These are phyloP conservation scores for Motacilla tschutschensis DNA, from an alignment of 2,113 vertebrate species.

Conservation along the genomic window DNA sequence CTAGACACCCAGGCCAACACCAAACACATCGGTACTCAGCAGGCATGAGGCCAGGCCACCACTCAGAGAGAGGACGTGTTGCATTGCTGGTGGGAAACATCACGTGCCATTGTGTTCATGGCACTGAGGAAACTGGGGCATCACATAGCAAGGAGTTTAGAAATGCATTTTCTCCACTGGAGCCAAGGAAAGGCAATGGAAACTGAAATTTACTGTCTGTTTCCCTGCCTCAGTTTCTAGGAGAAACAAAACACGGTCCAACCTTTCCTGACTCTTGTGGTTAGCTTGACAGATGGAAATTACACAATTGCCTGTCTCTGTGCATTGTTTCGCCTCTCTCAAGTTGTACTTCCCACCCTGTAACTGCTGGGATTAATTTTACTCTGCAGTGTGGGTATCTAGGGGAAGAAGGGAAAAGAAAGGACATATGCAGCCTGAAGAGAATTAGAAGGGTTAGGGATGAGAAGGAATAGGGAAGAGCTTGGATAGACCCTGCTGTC, in stretches of 20 bases:
- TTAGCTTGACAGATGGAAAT: not conserved
- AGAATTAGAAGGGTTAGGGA: not conserved
- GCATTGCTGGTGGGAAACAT: not conserved
- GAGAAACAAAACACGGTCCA: not conserved
- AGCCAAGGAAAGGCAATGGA: not conserved
- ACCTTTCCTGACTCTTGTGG: not conserved
- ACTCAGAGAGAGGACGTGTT: accelerated
- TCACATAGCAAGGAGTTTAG: not conserved
- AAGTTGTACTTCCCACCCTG: not conserved
- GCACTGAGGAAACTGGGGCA: not conserved
- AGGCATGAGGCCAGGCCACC: not conserved
- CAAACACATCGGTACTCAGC: not conserved
- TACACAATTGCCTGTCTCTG: not conserved
- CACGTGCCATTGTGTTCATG: accelerated
- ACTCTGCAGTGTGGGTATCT: not conserved
- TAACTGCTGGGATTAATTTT: not conserved
- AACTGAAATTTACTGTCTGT: not conserved
- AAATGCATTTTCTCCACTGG: not conserved
- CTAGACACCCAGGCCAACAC: not conserved
- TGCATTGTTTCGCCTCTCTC: not conserved
- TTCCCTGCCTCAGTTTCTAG: not conserved
- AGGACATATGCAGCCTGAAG: not conserved
- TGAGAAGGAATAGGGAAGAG: not conserved
- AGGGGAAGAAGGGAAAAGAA: not conserved
- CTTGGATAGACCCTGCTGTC: not conserved